phyloP scores from a whole-genome alignment of 1,140 invertebrate genomes.

The Dendrolimus kikuchii region DNA sequence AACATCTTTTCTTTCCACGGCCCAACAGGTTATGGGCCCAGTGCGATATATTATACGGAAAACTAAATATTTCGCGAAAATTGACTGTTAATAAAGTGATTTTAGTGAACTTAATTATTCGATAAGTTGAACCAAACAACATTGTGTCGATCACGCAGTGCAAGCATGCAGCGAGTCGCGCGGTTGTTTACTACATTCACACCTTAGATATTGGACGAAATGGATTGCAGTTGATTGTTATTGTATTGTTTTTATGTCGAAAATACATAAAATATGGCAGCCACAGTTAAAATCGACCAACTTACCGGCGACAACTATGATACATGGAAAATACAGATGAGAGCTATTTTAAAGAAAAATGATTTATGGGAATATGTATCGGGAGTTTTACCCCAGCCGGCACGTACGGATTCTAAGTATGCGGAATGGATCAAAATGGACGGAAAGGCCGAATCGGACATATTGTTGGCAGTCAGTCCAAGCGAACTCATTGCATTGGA shows the following conservation, averaged over 20 bases:
- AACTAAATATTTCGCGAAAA: background rate
- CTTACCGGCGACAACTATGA: conserved; percentile 19
- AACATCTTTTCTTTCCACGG: too few relatives aligned
- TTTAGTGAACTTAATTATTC: background rate
- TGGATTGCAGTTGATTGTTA: background rate
- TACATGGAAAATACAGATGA: conserved; percentile 26
- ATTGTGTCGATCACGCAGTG: background rate
- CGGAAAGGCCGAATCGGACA: conserved; percentile 25
- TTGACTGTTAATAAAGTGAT: background rate
- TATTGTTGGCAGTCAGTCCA: conserved; percentile 23
- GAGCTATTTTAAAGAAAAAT: conserved; percentile 30
- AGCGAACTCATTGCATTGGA: conserved; percentile 22
- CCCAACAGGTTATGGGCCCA: conserved; percentile 5
- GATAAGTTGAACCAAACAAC: background rate
- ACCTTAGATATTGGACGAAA: background rate
- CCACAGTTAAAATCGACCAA: conserved; percentile 18
- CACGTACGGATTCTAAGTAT: conserved; percentile 16
- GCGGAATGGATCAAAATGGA: conserved; percentile 22
- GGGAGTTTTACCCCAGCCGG: conserved; percentile 13
- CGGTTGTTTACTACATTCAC: background rate
- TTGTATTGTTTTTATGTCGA: background rate
- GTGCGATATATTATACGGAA: background rate
- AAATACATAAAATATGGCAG: conserved; percentile 14
- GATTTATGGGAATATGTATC: conserved; percentile 23
- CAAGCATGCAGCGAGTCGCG: background rate